A percentile compares a stretch with the other conserved stretches of the same genome.
These are phyloP conservation scores for Brachymystax lenok DNA, from an alignment of 2,797 vertebrate species.

Conservation along the genomic window DNA sequence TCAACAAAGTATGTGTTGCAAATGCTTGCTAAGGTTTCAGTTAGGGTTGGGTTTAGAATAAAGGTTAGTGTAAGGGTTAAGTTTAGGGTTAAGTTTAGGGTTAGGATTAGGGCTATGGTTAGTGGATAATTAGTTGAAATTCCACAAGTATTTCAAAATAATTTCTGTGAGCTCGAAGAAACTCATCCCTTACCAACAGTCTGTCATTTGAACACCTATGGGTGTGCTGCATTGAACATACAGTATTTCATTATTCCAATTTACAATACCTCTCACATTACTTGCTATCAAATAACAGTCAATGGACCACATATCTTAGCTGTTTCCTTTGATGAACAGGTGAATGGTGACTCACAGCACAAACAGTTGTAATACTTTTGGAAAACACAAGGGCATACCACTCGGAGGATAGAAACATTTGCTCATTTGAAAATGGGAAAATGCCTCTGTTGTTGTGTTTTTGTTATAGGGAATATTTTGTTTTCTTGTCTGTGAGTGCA, in stretches of 20 bases:
- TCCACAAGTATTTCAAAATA: not conserved
- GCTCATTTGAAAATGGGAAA: not conserved
- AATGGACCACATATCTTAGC: not conserved
- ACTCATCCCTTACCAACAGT: not conserved
- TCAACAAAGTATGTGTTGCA: no score
- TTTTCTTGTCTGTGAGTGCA: constrained; percentile 15
- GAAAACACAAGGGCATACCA: not conserved
- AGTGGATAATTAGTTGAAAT: no score
- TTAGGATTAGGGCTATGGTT: no score
- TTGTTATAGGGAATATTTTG: constrained; percentile 16
- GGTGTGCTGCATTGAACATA: not conserved
- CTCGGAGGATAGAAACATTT: not conserved
- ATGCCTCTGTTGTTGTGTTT: not conserved
- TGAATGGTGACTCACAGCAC: not conserved
- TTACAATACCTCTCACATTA: not conserved
- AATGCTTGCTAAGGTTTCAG: not conserved
- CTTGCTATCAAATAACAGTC: not conserved
- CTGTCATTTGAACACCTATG: not conserved
- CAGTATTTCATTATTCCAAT: not conserved
- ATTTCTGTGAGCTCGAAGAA: not conserved
- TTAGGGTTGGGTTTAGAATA: no score
- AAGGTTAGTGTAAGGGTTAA: no score
- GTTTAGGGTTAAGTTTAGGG: no score
- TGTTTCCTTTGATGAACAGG: not conserved
- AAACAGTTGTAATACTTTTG: not conserved